Evolutionary conservation across 2,888 invertebrate species (phyloP).

Genomic region (Clunio marinus): DNA sequence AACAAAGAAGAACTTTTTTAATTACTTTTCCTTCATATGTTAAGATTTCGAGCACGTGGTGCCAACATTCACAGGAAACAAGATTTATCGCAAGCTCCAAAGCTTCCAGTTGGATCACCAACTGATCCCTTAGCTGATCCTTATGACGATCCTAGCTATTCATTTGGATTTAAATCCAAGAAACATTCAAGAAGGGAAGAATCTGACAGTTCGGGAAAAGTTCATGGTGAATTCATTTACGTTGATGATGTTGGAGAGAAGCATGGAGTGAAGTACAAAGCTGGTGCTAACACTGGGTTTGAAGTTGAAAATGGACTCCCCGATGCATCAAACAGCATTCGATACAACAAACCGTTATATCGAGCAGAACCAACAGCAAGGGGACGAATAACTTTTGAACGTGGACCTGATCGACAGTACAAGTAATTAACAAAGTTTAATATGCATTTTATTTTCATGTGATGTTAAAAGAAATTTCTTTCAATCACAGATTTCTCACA

Average conservation of each 20-base stretch:
- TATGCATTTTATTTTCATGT: neutral
- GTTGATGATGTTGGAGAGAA: constrained; percentile 71
- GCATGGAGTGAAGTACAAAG: constrained; percentile 71
- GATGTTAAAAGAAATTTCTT: neutral
- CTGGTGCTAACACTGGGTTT: constrained; percentile 71
- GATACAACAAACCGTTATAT: constrained; percentile 61
- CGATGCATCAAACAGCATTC: constrained; percentile 59
- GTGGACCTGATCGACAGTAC: constrained; percentile 69
- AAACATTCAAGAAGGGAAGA: constrained; percentile 66
- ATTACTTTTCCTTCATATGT: neutral
- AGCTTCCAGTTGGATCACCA: constrained; percentile 62
- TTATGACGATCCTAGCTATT: constrained; percentile 71
- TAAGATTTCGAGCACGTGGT: constrained; percentile 68
- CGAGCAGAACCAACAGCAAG: constrained; percentile 61
- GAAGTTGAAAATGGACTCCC: constrained; percentile 69
- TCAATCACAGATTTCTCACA: constrained; percentile 60
- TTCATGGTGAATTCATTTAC: constrained; percentile 63
- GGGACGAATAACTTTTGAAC: constrained; percentile 67
- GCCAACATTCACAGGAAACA: constrained; percentile 68
- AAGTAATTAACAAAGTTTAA: constrained; percentile 50
- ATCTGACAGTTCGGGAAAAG: constrained; percentile 57
- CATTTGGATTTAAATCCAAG: constrained; percentile 63
- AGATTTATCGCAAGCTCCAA: constrained; percentile 64
- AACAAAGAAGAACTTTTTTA: neutral
- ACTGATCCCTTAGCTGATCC: constrained; percentile 73